A percentile compares a stretch with the other conserved stretches of the same genome.
These are phyloP conservation scores for Ptyas mucosa DNA, from an alignment of 2,113 vertebrate genomes.

Conservation along the genomic window DNA sequence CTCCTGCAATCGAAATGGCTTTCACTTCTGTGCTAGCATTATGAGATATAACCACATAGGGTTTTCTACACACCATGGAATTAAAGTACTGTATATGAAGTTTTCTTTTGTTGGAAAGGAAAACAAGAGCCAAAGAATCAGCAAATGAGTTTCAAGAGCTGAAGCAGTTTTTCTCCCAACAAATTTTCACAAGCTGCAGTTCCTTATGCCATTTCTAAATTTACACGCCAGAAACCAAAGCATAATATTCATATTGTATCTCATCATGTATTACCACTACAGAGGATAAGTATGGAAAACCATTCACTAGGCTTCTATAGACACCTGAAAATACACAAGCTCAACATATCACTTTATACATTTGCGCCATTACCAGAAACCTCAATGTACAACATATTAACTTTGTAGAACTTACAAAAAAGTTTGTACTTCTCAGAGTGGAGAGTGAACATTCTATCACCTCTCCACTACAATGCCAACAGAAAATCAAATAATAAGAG, in stretches of 20 bases:
- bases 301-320: not conserved
- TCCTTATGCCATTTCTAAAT: not conserved
- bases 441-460: too few relatives aligned
- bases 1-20: not conserved
- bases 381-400: too few relatives aligned
- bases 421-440: too few relatives aligned
- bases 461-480: too few relatives aligned
- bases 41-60: not conserved
- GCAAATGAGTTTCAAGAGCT: not conserved
- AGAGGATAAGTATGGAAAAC: not conserved
- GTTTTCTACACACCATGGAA: not conserved
- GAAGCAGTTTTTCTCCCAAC: not conserved
- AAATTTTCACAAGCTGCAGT: not conserved
- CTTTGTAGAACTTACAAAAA: too few relatives aligned
- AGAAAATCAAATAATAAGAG: too few relatives aligned
- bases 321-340: not conserved
- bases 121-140: not conserved
- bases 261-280: not conserved
- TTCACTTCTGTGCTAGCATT: not conserved
- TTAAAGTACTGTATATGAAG: not conserved
- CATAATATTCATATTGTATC: not conserved
- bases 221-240: not conserved
- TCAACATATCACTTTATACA: too few relatives aligned
- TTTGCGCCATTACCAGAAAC: too few relatives aligned
- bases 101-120: not conserved